Percentiles rank a stretch among this genome's conserved stretches.
phyloP scores from a whole-genome alignment of 2,888 invertebrate species.

The Mesochorus sp. region DNA sequence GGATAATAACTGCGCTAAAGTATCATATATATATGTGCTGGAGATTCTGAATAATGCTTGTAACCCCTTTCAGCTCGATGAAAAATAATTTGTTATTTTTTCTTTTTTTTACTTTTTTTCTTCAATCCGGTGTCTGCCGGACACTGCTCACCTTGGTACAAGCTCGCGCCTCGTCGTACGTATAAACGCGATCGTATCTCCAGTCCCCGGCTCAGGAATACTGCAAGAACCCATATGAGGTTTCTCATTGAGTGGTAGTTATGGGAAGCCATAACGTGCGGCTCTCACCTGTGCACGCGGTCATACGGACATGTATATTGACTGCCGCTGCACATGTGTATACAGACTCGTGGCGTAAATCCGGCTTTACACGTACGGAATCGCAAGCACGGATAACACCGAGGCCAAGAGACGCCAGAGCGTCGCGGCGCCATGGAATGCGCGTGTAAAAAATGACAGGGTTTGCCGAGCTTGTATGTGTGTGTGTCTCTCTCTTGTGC shows the following conservation, averaged over 20 bases:
- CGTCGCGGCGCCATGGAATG: slow-evolving; percentile 68
- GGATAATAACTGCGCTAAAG: too few species aligned
- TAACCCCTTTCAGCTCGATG: neutral
- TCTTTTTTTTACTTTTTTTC: too few species aligned
- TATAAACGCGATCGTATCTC: slow-evolving; percentile 41
- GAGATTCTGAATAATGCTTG: neutral
- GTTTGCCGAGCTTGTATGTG: slow-evolving; percentile 59
- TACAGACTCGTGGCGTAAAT: neutral
- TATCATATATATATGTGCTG: too few species aligned
- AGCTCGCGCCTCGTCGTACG: slow-evolving; percentile 32
- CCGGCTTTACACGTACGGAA: slow-evolving; percentile 19
- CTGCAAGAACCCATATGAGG: neutral
- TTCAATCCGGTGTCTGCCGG: neutral
- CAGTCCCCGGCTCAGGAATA: neutral
- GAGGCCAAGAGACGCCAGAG: slow-evolving; percentile 48
- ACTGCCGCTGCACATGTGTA: neutral
- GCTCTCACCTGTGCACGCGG: slow-evolving; percentile 20
- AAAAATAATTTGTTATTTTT: slow-evolving; percentile 9
- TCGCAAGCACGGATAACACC: slow-evolving; percentile 24
- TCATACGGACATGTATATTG: neutral
- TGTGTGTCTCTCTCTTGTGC: too few species aligned
- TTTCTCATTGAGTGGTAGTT: slow-evolving; percentile 53
- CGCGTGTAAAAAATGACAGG: slow-evolving; percentile 72
- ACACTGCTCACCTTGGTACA: neutral
- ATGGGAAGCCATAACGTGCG: slow-evolving; percentile 65